Evolutionary conservation across 23 tunicate species (phyloP).

Genomic region (Pegea sp.): DNA sequence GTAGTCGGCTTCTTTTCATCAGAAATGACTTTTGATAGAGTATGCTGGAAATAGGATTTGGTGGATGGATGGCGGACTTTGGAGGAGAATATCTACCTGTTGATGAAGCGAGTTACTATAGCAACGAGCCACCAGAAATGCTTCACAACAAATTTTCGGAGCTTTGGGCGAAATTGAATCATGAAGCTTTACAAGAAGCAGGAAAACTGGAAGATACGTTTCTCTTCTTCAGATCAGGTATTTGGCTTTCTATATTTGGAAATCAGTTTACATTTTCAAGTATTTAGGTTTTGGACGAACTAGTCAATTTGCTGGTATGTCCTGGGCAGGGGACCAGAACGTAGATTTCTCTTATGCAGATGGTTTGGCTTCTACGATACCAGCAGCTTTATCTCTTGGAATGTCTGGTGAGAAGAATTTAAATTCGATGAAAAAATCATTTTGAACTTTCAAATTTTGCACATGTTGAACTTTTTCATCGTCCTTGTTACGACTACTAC

Average conservation of each 20-base stretch:
- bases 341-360: constrained; percentile 86
- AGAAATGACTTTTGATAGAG: constrained; percentile 7
- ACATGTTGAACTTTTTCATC: too few relatives aligned
- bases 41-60: constrained; percentile 49
- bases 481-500: too few relatives aligned
- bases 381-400: constrained; percentile 89
- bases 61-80: constrained; percentile 99
- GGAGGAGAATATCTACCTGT: constrained; percentile 89
- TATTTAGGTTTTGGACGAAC: constrained; percentile 54
- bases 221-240: constrained; percentile 86
- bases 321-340: constrained; percentile 99
- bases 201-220: constrained; percentile 28
- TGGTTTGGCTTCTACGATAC: constrained; percentile 79
- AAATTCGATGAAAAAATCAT: too few relatives aligned
- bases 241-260: neutral
- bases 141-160: constrained; percentile 66
- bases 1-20: too few relatives aligned
- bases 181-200: constrained; percentile 46
- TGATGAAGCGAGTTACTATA: constrained; percentile 33
- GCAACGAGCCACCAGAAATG: constrained; percentile 11
- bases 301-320: constrained; percentile 34
- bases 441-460: too few relatives aligned
- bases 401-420: constrained; percentile 46
- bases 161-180: constrained; percentile 76
- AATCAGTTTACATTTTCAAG: neutral